phyloP scores from a whole-genome alignment of 2,888 invertebrate species.

The Auanema freiburgensis region DNA sequence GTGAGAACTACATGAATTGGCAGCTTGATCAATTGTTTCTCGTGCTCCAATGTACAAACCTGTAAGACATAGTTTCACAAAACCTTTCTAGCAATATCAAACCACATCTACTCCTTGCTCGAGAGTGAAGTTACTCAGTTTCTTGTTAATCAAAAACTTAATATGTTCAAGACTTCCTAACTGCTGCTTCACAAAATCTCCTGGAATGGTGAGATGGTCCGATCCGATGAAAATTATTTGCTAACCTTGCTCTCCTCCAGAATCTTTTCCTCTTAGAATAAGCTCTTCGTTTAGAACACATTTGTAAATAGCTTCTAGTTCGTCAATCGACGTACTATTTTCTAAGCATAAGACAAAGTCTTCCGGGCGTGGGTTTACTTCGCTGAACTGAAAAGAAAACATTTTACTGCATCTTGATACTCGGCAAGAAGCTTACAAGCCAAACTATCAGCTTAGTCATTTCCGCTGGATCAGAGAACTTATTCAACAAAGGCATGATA shows the following conservation, averaged over 20 bases:
- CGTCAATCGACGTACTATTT: constrained; percentile 79
- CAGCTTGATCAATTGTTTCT: constrained; percentile 65
- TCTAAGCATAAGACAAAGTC: constrained; percentile 82
- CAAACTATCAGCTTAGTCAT: constrained; percentile 85
- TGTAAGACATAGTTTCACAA: too few species aligned
- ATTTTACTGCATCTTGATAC: neutral
- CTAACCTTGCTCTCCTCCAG: constrained; percentile 78
- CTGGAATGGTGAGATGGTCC: constrained; percentile 64
- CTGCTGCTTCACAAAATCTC: constrained; percentile 81
- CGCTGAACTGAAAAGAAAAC: constrained; percentile 74
- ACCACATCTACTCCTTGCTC: constrained; percentile 24
- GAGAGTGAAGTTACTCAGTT: constrained; percentile 53
- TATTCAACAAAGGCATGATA: constrained; percentile 75
- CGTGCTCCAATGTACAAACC: constrained; percentile 7
- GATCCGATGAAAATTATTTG: neutral
- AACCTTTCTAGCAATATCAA: neutral
- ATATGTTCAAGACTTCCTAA: constrained; percentile 82
- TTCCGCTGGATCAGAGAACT: constrained; percentile 85
- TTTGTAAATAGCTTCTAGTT: constrained; percentile 80
- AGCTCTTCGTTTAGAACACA: constrained; percentile 80
- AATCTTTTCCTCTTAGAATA: constrained; percentile 77
- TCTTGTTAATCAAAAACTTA: constrained; percentile 68
- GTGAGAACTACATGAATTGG: constrained; percentile 77
- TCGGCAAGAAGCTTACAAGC: constrained; percentile 74
- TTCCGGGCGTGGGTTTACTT: constrained; percentile 78